Evolutionary conservation across 2,113 vertebrate genomes (phyloP).

Genomic region (Halcyon senegalensis): DNA sequence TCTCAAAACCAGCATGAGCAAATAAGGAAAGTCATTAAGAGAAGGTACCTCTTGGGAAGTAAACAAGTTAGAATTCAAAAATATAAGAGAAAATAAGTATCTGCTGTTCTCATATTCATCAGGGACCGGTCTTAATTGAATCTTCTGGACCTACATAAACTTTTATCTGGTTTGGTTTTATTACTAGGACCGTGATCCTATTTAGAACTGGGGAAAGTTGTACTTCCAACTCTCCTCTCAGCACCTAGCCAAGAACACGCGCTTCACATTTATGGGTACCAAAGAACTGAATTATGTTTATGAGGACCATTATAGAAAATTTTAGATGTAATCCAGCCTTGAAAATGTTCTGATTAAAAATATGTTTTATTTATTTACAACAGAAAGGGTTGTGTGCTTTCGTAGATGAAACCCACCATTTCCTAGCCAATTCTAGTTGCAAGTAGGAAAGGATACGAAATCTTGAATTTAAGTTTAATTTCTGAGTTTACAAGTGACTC

Average conservation of each 20-base stretch:
- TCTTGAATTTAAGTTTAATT: constrained; percentile 3
- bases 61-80: background rate
- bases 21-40: constrained; percentile 12
- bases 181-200: background rate
- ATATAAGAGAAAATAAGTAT: constrained; percentile 18
- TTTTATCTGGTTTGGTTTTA: background rate
- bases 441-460: background rate
- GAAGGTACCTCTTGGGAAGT: constrained; percentile 33
- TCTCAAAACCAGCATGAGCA: background rate
- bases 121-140: constrained; percentile 13
- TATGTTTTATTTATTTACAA: background rate
- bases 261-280: background rate
- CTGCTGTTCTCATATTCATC: background rate
- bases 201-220: background rate
- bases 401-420: background rate
- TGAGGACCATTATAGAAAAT: background rate
- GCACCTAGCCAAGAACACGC: background rate
- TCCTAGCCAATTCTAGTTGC: background rate
- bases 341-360: background rate
- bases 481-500: constrained; percentile 18
- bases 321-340: background rate
- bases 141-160: constrained; percentile 11
- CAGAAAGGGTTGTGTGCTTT: background rate
- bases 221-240: background rate
- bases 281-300: background rate